Conservation (phyloP, 2,797 vertebrate genomes). For the Pseudochirops cupreus region DNA sequence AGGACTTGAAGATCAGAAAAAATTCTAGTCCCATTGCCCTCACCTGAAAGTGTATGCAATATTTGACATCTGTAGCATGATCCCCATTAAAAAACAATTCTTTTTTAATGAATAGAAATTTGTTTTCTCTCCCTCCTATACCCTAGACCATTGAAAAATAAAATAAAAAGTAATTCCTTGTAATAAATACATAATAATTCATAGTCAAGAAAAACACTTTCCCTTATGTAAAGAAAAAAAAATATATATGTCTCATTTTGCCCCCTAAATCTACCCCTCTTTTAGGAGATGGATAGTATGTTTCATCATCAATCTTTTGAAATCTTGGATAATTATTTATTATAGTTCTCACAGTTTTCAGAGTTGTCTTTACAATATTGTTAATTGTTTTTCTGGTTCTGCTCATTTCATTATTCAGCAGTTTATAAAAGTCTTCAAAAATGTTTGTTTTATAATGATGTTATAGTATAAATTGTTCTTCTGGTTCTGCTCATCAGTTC, state of each 20-base stretch:
- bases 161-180: background rate
- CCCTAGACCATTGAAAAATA: background rate
- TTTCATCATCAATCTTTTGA: background rate
- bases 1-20: background rate
- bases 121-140: background rate
- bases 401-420: background rate
- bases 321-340: background rate
- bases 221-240: background rate
- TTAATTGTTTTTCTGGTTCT: background rate
- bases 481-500: background rate
- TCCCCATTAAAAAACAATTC: background rate
- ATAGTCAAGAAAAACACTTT: background rate
- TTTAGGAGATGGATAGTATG: background rate
- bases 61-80: background rate
- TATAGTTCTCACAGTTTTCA: background rate
- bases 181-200: background rate
- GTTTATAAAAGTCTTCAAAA: background rate
- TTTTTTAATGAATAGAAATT: background rate
- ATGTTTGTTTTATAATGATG: background rate
- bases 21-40: background rate
- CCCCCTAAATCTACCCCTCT: background rate
- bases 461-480: background rate
- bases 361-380: background rate
- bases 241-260: background rate
- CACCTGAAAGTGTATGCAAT: background rate